These are phyloP conservation scores for Dryomyza anilis DNA, from an alignment of 2,888 invertebrate species.

Conservation along the genomic window DNA sequence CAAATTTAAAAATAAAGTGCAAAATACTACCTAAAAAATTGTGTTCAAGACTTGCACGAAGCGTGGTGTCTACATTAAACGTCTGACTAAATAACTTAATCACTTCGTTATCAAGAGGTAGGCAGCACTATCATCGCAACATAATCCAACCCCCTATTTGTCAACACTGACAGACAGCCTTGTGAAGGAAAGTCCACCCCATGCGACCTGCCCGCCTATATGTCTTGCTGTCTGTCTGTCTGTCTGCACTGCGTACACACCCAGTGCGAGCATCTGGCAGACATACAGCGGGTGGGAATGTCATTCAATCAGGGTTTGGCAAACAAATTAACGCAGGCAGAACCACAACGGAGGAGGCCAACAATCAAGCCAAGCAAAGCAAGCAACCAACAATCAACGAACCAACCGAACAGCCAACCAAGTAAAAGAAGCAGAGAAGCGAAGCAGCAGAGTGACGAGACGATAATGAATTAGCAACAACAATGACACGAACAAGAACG, in stretches of 20 bases:
- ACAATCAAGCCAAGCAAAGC: too few species aligned
- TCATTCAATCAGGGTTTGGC: conserved; percentile 33
- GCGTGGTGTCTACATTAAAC: too few species aligned
- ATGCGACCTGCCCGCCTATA: background rate
- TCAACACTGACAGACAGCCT: background rate
- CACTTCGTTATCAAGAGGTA: background rate
- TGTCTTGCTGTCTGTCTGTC: background rate
- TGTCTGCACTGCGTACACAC: too few species aligned
- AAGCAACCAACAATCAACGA: background rate
- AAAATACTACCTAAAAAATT: too few species aligned
- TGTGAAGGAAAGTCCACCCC: conserved; percentile 1
- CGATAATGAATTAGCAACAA: background rate
- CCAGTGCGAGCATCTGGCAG: too few species aligned
- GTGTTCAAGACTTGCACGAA: too few species aligned
- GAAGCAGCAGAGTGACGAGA: conserved; percentile 7
- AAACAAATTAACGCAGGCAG: conserved; percentile 10
- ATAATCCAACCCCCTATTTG: background rate
- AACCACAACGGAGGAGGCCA: conserved; percentile 16
- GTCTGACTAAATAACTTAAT: too few species aligned
- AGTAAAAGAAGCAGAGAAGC: conserved; percentile 10
- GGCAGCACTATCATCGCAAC: background rate
- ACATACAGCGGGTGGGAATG: conserved; percentile 28
- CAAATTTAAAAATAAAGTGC: too few species aligned
- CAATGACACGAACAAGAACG: background rate
- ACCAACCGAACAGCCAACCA: conserved; percentile 15